phyloP scores from a whole-genome alignment of 2,797 vertebrate genomes.

The Amniataba percoides region DNA sequence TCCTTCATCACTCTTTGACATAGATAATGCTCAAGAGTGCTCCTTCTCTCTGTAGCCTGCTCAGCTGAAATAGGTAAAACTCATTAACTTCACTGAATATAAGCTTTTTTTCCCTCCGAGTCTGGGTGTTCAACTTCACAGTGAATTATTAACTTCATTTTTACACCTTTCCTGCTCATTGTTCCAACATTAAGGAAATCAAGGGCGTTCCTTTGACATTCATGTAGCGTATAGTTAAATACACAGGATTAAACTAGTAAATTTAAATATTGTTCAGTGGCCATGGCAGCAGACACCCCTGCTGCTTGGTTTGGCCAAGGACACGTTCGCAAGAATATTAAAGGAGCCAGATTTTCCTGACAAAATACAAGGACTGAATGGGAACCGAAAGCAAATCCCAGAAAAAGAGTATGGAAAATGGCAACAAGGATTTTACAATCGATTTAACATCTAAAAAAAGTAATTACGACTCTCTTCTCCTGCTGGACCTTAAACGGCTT shows the following conservation, averaged over 20 bases:
- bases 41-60: neutral
- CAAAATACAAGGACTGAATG: slow-evolving; percentile 46
- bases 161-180: neutral
- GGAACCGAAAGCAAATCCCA: slow-evolving; percentile 38
- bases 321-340: slow-evolving; percentile 30
- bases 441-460: slow-evolving; percentile 85
- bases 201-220: neutral
- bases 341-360: slow-evolving; percentile 53
- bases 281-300: slow-evolving; percentile 42
- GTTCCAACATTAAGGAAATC: neutral
- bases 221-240: slow-evolving; percentile 1
- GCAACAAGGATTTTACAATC: slow-evolving; percentile 83
- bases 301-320: slow-evolving; percentile 38
- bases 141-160: neutral
- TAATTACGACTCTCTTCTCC: slow-evolving; percentile 79
- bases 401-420: slow-evolving; percentile 54
- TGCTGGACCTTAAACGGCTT: slow-evolving; percentile 74
- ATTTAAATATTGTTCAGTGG: slow-evolving; percentile 42
- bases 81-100: neutral
- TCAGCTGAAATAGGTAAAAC: neutral
- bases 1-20: neutral
- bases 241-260: slow-evolving; percentile 15
- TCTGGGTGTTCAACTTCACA: neutral
- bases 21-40: neutral
- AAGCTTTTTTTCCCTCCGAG: neutral